These are phyloP conservation scores for Beaufortia kweichowensis DNA, from an alignment of 2,113 vertebrate genomes.

Conservation along the genomic window DNA sequence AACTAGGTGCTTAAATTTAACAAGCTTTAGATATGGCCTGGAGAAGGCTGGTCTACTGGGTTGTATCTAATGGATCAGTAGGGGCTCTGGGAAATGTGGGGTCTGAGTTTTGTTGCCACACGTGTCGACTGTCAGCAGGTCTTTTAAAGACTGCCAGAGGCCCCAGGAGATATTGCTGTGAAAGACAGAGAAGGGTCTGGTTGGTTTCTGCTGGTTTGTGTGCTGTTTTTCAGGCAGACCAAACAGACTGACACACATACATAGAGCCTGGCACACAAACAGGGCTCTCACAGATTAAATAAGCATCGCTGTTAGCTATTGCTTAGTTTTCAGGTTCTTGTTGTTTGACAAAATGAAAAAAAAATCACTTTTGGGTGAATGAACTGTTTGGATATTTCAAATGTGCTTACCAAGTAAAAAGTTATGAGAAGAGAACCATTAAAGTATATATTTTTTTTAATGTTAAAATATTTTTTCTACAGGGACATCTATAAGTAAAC, in stretches of 20 bases:
- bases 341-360: neutral
- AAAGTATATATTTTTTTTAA: neutral
- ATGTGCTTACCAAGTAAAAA: neutral
- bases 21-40: conserved; percentile 5
- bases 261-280: neutral
- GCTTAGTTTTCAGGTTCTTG: neutral
- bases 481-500: no score
- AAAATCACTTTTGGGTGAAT: neutral
- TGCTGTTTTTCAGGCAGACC: neutral
- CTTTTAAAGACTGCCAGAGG: conserved; percentile 18
- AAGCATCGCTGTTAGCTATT: conserved; percentile 5
- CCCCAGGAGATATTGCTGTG: neutral
- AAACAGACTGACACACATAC: conserved; percentile 22
- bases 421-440: neutral
- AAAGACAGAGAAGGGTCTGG: neutral
- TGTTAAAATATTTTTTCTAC: no score
- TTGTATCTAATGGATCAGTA: neutral
- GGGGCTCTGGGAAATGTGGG: conserved; percentile 28
- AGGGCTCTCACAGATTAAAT: neutral
- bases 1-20: conserved; percentile 27
- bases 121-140: conserved; percentile 40
- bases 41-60: neutral
- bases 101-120: conserved; percentile 18
- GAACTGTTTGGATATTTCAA: neutral
- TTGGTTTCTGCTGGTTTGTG: neutral